These are phyloP conservation scores for Acarapis woodi DNA, from an alignment of 1,140 invertebrate species.

Conservation along the genomic window DNA sequence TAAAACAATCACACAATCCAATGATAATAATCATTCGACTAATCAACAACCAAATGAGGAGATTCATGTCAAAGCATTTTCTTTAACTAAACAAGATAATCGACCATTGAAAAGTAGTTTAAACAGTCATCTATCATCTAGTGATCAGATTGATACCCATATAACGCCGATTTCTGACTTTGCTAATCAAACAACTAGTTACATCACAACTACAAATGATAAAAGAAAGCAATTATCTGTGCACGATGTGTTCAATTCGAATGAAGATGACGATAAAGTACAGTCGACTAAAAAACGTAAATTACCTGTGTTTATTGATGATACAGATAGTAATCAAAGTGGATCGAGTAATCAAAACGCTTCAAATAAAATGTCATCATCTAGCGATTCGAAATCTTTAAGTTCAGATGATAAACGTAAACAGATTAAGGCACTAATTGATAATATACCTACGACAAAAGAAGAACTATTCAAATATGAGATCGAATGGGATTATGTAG, in stretches of 20 bases:
- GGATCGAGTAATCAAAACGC: slow-evolving; percentile 6
- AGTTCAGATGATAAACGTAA: slow-evolving; percentile 60
- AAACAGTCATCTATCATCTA: not conserved
- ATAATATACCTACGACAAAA: slow-evolving; percentile 92
- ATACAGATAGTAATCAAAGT: slow-evolving; percentile 10
- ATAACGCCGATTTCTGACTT: not conserved
- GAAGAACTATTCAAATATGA: slow-evolving; percentile 74
- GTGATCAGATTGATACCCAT: not conserved
- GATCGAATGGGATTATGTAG: slow-evolving; percentile 64
- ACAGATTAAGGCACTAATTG: slow-evolving; percentile 83
- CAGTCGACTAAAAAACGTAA: slow-evolving; percentile 35
- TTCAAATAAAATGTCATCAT: not conserved
- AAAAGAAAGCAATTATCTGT: slow-evolving; percentile 45
- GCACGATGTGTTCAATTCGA: slow-evolving; percentile 65
- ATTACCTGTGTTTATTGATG: slow-evolving; percentile 35
- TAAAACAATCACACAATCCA: not conserved
- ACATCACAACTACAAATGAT: not conserved
- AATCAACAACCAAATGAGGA: not conserved
- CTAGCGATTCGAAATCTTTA: slow-evolving; percentile 7
- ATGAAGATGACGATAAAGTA: slow-evolving; percentile 44
- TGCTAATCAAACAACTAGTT: not conserved
- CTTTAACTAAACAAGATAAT: slow-evolving; percentile 8
- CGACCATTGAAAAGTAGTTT: slow-evolving; percentile 3
- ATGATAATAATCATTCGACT: slow-evolving; percentile 2
- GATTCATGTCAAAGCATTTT: slow-evolving; percentile 7